Base-by-base conservation (phyloP, 1,140 invertebrate species). In the Macrotrachela quadricornifera region DNA sequence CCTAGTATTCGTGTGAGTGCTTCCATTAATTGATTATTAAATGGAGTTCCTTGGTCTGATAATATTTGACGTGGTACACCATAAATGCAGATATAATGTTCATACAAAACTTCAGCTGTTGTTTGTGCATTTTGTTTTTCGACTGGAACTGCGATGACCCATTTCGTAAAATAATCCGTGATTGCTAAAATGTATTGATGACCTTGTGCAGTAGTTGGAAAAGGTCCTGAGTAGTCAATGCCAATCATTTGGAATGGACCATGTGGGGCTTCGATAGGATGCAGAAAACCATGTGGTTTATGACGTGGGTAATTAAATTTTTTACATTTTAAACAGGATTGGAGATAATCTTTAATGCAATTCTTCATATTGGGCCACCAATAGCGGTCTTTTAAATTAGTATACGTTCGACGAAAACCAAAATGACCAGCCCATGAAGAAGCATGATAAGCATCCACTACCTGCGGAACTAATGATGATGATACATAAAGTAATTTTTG, bases 151-250 rank as follows among this genome's bases (percentile, higher is more conserved):
- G 51, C 51, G n/a, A 57, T 48, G 12, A 46, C 42, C 58, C 58
- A 63, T 54, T 59, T 59, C 4, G 49, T 58, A 50, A 60, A 63
- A 46, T 57, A 59, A 46, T 60, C 58, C 16, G 44, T 53, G 1
- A 56, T 14, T n/a, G 58, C 51, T 16, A 61, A 30, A 18, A 59
- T 42, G 45, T 59, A 61, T 50, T 50, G 14, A 40, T 55, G 59
- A 12, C 50, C 56, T 1, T 15, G 16, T 8, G 18, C 14, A 9
- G 55, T 46, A 38, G 44, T 12, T n/a, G 51, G 55, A 0, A 60
- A 17, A 0, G 59, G 57, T 38, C 57, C 57, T 36, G 57, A 11
- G n/a, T 56, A 38, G 17, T 59, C 51, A 17, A 60, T 55, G 38
- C 18, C 40, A 13, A 53, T 49, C 39, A 18, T 18, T 46, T 58